Evolutionary conservation across 1,140 invertebrate genomes (phyloP), one percentile per base, ranked within the genome.

Genomic region (Helicorthomorpha holstii): DNA sequence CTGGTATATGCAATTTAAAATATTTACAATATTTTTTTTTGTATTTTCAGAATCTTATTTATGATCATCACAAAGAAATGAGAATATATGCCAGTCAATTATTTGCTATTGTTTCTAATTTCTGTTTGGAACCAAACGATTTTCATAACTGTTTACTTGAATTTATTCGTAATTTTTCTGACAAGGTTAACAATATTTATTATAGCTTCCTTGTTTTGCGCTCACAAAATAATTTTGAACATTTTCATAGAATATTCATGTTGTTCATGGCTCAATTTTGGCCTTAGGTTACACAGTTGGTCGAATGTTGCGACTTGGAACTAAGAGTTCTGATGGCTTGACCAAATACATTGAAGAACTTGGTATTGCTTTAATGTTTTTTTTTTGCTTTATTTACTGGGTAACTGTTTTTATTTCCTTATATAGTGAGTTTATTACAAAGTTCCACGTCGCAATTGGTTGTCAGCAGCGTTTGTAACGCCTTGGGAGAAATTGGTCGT

Each of bases 1-100:
- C n/a, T n/a, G n/a, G n/a, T n/a, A n/a, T n/a, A n/a, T n/a, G n/a
- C n/a, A n/a, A n/a, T n/a, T n/a, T n/a, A n/a, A n/a, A n/a, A 45
- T 25, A 19, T 50, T 2, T 44, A 19, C 10, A 24, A 27, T 48
- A 48, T 49, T 23, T 10, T 14, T 54, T 19, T 14, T 23, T 38
- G 16, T 41, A 48, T 25, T 58, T 66, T 16, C 56, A 69, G 63
- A 75, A 72, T 55, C 69, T 83, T 46, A 72, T 84, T 46, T 75
- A 70, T 25, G 80, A 77, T n/a, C 77, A 74, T 7, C 79, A 80
- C 56, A 82, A 83, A 60, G 80, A 85, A 42, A 71, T 86, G n/a
- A 69, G 83, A 34, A 77, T 82, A 58, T 66, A 75, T 26, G 74
- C 76, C 3, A 75, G 83, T 1, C 70, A 79, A 52, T 69, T 87